Conservation (phyloP, 2,797 vertebrate genomes). For the Leptodactylus fallax region DNA sequence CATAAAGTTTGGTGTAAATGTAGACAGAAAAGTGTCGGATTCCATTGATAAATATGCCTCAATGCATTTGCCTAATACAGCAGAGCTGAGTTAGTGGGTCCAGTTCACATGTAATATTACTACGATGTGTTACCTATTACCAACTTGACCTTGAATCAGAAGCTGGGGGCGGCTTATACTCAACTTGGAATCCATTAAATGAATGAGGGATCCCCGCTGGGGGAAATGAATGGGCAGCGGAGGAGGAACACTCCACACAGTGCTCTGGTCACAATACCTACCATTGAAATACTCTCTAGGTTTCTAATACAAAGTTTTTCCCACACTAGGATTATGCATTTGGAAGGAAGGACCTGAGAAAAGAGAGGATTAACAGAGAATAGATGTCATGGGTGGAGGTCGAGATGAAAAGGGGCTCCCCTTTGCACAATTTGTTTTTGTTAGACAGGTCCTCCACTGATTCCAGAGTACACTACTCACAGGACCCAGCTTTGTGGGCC, state of each 20-base stretch:
- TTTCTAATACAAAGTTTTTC: not conserved
- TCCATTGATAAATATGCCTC: too few species aligned
- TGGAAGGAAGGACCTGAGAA: not conserved
- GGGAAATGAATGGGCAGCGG: not conserved
- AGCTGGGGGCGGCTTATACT: not conserved
- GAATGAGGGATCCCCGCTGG: not conserved
- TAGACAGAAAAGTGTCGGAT: too few species aligned
- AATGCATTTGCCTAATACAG: not conserved
- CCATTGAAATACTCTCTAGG: not conserved
- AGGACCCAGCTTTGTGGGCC: too few species aligned
- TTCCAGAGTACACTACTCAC: too few species aligned
- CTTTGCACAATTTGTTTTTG: too few species aligned
- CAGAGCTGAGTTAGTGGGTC: not conserved
- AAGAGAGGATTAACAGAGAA: constrained; percentile 1
- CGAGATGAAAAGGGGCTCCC: not conserved
- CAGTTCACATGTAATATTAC: too few species aligned
- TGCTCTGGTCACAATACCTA: not conserved
- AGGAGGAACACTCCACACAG: not conserved
- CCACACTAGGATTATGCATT: not conserved
- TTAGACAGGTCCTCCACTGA: too few species aligned
- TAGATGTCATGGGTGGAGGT: not conserved
- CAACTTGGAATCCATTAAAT: not conserved
- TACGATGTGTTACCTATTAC: not conserved
- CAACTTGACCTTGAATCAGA: not conserved
- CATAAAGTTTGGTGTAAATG: too few species aligned